These are phyloP conservation scores for Prolemur simus DNA, from an alignment of 2,113 vertebrate genomes.

Conservation along the genomic window DNA sequence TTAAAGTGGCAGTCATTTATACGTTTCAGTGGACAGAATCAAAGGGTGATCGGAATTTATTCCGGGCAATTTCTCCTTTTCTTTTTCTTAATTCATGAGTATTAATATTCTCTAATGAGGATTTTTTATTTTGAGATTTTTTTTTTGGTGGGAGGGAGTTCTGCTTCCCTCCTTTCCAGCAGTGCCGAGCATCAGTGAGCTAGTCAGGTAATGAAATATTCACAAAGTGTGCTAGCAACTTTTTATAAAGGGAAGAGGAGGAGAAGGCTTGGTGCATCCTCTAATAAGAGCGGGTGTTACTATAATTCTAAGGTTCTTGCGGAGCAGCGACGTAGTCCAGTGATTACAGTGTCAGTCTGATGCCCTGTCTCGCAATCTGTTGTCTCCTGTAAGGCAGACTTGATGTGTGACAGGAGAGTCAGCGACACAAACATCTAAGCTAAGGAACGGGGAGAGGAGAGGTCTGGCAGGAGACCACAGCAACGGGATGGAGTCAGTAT, in stretches of 20 bases:
- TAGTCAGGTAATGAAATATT: background rate
- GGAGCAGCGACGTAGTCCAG: background rate
- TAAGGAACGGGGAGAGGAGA: background rate
- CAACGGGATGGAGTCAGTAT: fast-evolving
- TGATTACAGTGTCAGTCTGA: background rate
- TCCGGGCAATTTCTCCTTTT: constrained; percentile 74
- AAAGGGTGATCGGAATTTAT: constrained; percentile 67
- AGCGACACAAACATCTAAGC: background rate
- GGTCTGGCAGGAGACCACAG: background rate
- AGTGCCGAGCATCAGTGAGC: background rate
- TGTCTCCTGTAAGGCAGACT: background rate
- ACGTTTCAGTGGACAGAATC: constrained; percentile 72
- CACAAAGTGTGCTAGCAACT: background rate
- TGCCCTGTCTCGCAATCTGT: background rate
- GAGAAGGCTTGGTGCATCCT: background rate
- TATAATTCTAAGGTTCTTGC: background rate
- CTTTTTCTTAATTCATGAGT: constrained; percentile 76
- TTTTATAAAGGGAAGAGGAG: background rate
- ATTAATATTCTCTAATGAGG: constrained; percentile 72
- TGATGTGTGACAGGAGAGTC: background rate
- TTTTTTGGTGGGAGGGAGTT: background rate
- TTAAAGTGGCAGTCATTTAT: background rate
- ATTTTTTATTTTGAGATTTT: constrained; percentile 51
- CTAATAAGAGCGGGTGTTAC: background rate
- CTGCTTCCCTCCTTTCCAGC: background rate